A percentile compares a stretch with the other conserved stretches of the same genome.
phyloP scores from a whole-genome alignment of 2,888 invertebrate species.

The Miltochrista miniata region DNA sequence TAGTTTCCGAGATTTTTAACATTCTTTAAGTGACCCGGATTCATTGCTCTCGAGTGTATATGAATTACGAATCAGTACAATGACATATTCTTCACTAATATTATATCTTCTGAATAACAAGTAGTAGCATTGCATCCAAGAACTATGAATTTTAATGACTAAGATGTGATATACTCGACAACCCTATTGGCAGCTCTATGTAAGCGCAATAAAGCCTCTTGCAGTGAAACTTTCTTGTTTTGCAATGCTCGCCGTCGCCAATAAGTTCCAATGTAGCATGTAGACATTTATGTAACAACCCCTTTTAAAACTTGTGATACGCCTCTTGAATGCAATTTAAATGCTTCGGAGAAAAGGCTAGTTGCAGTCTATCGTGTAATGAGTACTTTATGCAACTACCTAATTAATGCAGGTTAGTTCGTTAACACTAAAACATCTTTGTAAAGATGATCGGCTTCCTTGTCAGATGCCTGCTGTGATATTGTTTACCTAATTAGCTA shows the following conservation, averaged over 20 bases:
- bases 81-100: no score
- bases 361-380: conserved; percentile 10
- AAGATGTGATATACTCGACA: conserved; percentile 11
- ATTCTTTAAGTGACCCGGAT: no score
- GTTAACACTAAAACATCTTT: not conserved
- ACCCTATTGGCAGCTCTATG: conserved; percentile 24
- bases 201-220: conserved; percentile 35
- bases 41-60: no score
- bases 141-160: not conserved
- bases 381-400: conserved; percentile 5
- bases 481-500: conserved; percentile 7
- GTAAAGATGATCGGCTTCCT: conserved; percentile 1
- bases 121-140: no score
- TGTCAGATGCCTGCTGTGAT: not conserved
- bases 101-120: no score
- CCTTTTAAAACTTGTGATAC: conserved; percentile 26
- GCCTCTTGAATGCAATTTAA: conserved; percentile 19
- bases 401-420: conserved; percentile 1
- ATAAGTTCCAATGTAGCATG: conserved; percentile 25
- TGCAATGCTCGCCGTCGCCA: conserved; percentile 31
- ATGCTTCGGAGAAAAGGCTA: conserved; percentile 18
- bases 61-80: no score
- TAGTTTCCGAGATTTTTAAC: no score
- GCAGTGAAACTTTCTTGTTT: conserved; percentile 37
- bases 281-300: conserved; percentile 32